A percentile compares a stretch with the other conserved stretches of the same genome.
Evolutionary conservation across 2,888 invertebrate genomes (phyloP).

Genomic region (Syrphus vitripennis): DNA sequence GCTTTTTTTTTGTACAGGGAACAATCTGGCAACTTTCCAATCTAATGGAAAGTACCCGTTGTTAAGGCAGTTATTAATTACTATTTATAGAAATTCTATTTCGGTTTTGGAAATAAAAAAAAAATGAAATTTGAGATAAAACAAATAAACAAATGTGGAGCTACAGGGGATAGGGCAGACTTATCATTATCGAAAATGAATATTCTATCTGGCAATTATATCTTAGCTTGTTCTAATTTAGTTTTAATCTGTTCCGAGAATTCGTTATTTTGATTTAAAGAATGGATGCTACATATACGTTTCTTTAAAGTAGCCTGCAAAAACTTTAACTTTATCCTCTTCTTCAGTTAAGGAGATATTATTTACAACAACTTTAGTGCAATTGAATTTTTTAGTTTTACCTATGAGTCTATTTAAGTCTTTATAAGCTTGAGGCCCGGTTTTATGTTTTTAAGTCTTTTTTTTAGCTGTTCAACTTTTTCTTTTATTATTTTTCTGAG

Average conservation of each 20-base stretch:
- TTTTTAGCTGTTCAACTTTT: neutral
- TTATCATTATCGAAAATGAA: neutral
- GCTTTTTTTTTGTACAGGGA: neutral
- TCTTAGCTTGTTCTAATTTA: neutral
- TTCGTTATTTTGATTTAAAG: no score
- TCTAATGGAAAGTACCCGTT: neutral
- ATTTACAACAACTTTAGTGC: neutral
- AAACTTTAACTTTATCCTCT: neutral
- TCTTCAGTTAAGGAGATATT: neutral
- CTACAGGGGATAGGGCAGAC: neutral
- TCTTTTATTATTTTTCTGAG: neutral
- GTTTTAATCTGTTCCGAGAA: neutral
- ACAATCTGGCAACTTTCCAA: slow-evolving; percentile 4
- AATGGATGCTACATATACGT: neutral
- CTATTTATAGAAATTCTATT: neutral
- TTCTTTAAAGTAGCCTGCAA: neutral
- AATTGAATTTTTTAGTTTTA: neutral
- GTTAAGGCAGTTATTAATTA: neutral
- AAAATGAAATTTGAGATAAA: neutral
- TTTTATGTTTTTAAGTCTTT: no score
- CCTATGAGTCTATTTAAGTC: neutral
- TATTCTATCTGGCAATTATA: neutral
- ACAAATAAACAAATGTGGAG: neutral
- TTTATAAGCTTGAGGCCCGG: neutral
- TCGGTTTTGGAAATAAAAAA: neutral